Conservation (phyloP, 2,888 invertebrate species). For the Harpalus rubripes region DNA sequence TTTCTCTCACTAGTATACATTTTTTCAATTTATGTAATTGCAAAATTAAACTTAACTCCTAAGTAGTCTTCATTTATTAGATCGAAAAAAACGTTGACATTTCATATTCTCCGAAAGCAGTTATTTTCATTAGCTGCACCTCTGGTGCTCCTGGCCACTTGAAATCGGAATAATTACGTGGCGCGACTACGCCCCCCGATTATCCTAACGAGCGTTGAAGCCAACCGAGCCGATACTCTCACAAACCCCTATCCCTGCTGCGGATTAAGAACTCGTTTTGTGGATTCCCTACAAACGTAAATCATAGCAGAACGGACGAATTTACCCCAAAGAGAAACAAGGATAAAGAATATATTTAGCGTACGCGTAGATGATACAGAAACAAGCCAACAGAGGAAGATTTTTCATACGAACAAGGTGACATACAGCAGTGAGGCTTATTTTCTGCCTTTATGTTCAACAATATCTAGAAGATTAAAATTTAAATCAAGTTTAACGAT, state of each 20-base stretch:
- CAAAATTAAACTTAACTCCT: too few relatives aligned
- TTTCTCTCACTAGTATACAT: too few relatives aligned
- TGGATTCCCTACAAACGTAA: background rate
- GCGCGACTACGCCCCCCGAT: slow-evolving; percentile 55
- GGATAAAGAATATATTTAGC: background rate
- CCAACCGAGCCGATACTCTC: slow-evolving; percentile 10
- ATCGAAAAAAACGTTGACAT: background rate
- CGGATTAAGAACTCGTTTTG: slow-evolving; percentile 4
- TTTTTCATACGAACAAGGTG: too few relatives aligned
- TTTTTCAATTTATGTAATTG: too few relatives aligned
- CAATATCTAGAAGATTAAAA: too few relatives aligned
- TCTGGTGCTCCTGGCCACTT: slow-evolving; percentile 43
- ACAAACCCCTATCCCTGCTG: background rate
- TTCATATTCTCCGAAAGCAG: background rate
- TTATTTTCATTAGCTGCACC: slow-evolving; percentile 60
- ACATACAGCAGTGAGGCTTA: too few relatives aligned
- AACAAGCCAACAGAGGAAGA: too few relatives aligned
- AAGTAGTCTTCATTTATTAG: too few relatives aligned
- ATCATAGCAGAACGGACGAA: background rate
- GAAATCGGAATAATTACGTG: slow-evolving; percentile 60
- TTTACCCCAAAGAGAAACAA: background rate
- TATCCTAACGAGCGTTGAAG: slow-evolving; percentile 54
- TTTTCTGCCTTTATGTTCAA: too few relatives aligned
- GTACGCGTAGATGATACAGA: too few relatives aligned
- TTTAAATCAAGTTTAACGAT: too few relatives aligned